These are phyloP conservation scores for Epinephelus moara DNA, from an alignment of 2,113 vertebrate species.

Conservation along the genomic window DNA sequence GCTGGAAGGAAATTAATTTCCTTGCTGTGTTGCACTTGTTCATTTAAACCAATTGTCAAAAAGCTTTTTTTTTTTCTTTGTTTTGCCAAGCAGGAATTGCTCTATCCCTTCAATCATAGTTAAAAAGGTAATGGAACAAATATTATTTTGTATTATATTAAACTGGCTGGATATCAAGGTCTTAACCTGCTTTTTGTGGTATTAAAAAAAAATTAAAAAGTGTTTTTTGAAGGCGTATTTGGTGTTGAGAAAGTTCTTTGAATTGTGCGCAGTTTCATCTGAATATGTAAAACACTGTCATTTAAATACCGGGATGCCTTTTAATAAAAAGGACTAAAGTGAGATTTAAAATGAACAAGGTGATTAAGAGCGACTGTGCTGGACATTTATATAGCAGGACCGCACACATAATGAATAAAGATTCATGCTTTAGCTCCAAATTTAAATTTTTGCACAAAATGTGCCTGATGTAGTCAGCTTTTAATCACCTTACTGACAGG, in stretches of 20 bases:
- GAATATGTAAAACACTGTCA: conserved; percentile 81
- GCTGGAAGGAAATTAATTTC: conserved; percentile 73
- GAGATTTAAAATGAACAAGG: conserved; percentile 97
- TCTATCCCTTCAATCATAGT: conserved; percentile 63
- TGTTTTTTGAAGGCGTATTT: conserved; percentile 35
- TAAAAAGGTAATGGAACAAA: conserved; percentile 58
- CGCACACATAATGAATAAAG: conserved; percentile 98
- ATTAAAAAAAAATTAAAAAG: conserved; percentile 34
- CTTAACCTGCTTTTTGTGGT: conserved; percentile 9
- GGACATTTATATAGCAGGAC: conserved; percentile 97
- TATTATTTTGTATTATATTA: conserved; percentile 57
- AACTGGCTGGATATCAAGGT: conserved; percentile 24
- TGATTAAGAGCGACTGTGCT: conserved; percentile 97
- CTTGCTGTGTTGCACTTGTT: conserved; percentile 72
- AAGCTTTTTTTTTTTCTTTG: conserved; percentile 64
- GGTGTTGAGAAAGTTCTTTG: conserved; percentile 55
- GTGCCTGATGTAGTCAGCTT: conserved; percentile 98
- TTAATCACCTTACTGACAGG: conserved; percentile 99
- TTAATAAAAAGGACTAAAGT: conserved; percentile 89
- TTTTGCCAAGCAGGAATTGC: conserved; percentile 53
- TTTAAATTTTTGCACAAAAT: conserved; percentile 99
- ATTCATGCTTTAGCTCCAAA: conserved; percentile 98
- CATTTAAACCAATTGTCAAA: conserved; percentile 76
- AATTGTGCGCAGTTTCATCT: conserved; percentile 55
- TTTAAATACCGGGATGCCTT: conserved; percentile 90